Base-by-base conservation (phyloP, 1,140 invertebrate species). In the Bombus balteatus region DNA sequence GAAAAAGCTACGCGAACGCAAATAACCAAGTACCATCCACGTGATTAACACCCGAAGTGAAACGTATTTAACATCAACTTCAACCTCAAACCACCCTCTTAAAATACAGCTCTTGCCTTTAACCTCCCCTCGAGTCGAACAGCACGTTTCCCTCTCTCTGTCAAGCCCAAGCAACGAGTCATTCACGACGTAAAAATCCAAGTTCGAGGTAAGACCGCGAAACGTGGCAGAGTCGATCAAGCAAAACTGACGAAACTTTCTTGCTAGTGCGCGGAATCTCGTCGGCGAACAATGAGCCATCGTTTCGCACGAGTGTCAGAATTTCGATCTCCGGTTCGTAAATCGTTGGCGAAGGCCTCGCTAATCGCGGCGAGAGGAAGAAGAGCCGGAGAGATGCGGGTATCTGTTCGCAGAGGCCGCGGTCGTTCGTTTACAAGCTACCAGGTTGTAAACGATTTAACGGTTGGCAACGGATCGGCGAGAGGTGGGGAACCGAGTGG, bases 371-470 rank as follows among this genome's bases (percentile, higher is more conserved):
- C 41, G 41, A 70, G 37, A 53, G 70, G 22, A 62, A 74, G 39
- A 53, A 57, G 62, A n/a, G 12, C n/a, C 73, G 4, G 22, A 28
- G 66, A 65, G 85, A 70, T 68, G 74, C 32, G 15, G 32, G 41
- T 32, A 43, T 28, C 13, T 13, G 59, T 43, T 43, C 32, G 34
- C 13, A 70, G 18, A 39, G 8, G 10, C 34, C 34, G 66, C 39
- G 70, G 25, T 41, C 4, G 80, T 87, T 82, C 78, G 78, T 90
- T 89, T 90, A 90, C 89, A 83, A 85, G 88, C 73, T 90, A 83
- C 81, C 74, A 88, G 87, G 87, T 76, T 87, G 89, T 91, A 91
- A 91, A 91, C 89, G 89, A 83, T 91, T 91, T 91, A 91, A 91
- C 87, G 89, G 84, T 90, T 90, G 89, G 89, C 78, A 82, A 90